These are phyloP conservation scores for Catharus bicknelli DNA, from an alignment of 2,113 vertebrate genomes.

Conservation along the genomic window DNA sequence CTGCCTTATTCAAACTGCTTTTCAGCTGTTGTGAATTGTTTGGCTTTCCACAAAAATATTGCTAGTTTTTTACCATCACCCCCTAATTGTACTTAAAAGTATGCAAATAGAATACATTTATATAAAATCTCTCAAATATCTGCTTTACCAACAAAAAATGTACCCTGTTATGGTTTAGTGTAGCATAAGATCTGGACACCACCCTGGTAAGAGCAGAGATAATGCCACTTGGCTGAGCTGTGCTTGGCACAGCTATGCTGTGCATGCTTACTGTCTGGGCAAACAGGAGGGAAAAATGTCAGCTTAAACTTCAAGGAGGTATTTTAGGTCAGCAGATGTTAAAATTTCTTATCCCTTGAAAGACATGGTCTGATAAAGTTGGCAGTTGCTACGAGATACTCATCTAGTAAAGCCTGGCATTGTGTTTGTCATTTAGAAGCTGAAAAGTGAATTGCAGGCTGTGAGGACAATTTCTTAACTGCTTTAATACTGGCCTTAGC, in stretches of 20 bases:
- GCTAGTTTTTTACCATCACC: neutral
- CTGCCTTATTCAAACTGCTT: neutral
- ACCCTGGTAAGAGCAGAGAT: neutral
- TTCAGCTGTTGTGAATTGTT: neutral
- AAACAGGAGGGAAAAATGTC: conserved; percentile 16
- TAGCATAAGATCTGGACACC: neutral
- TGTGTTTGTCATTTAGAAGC: fast-evolving
- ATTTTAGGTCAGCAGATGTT: conserved; percentile 1
- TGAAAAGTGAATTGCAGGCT: neutral
- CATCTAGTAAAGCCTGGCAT: neutral
- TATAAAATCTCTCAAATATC: neutral
- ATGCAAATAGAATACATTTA: neutral
- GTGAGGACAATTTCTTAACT: neutral
- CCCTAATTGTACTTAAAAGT: neutral
- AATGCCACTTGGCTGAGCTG: neutral
- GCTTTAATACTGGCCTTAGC: neutral
- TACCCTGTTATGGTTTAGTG: neutral
- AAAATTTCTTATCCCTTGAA: neutral
- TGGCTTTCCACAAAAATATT: neutral
- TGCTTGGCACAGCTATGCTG: neutral
- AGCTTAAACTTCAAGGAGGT: neutral
- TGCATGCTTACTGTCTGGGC: neutral
- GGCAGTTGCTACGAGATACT: neutral
- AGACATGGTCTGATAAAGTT: neutral
- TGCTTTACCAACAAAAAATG: neutral